Conservation (phyloP, 2,113 vertebrate genomes). For the Corvus cornix region DNA sequence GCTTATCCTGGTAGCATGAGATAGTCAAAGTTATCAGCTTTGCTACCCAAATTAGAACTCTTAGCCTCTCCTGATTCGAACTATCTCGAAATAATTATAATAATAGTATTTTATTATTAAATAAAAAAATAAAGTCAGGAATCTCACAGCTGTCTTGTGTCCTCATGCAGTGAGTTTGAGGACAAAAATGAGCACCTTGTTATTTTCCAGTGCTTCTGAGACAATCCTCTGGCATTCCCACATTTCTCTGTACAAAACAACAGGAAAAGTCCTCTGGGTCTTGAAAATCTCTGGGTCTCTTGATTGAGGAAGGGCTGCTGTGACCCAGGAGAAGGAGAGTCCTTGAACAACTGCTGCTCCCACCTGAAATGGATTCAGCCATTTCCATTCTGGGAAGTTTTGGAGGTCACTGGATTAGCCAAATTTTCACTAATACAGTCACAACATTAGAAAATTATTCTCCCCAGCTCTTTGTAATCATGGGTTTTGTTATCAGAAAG, state of each 20-base stretch:
- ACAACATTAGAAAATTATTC: background rate
- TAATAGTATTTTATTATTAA: background rate
- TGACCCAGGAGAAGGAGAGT: background rate
- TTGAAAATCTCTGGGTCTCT: background rate
- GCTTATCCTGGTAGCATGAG: background rate
- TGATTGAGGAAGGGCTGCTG: accelerated
- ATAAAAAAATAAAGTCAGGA: background rate
- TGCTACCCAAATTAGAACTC: conserved; percentile 19
- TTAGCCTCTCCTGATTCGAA: background rate
- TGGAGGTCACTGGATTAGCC: background rate
- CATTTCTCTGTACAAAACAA: background rate
- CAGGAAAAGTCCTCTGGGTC: background rate
- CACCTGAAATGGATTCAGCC: background rate
- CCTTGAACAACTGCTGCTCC: background rate
- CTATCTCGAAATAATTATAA: background rate
- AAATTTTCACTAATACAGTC: background rate
- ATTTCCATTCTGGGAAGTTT: background rate
- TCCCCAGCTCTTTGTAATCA: background rate
- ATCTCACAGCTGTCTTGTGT: background rate
- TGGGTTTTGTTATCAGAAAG: background rate
- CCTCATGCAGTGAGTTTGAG: background rate
- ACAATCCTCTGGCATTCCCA: background rate
- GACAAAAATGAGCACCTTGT: background rate
- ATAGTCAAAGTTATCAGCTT: conserved; percentile 27
- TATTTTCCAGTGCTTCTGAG: background rate